Evolutionary conservation across 1,140 invertebrate species (phyloP).

Genomic region (Drosophila pseudoobscura): DNA sequence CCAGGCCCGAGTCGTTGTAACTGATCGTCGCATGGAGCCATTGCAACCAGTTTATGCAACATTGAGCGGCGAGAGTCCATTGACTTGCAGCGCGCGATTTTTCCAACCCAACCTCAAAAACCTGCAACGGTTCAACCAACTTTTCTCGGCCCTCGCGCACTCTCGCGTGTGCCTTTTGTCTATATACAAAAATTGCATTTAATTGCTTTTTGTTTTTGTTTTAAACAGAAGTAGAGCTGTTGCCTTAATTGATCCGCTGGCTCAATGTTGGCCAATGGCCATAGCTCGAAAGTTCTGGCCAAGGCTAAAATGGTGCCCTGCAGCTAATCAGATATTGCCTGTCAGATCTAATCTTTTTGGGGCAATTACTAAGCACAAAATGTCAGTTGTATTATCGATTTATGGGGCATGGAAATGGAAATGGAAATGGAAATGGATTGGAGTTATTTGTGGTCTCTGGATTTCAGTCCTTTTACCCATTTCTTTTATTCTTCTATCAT

Average conservation of each 20-base stretch:
- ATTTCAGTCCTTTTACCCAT: too few relatives aligned
- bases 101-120: constrained; percentile 18
- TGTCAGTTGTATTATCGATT: constrained; percentile 27
- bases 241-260: constrained; percentile 19
- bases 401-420: background rate
- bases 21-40: constrained; percentile 26
- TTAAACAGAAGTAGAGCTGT: background rate
- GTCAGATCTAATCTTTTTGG: constrained; percentile 34
- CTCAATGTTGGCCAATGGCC: constrained; percentile 12
- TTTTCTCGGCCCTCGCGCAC: background rate
- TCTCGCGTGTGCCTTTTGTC: background rate
- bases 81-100: constrained; percentile 40
- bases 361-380: constrained; percentile 30
- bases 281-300: background rate
- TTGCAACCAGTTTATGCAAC: constrained; percentile 70
- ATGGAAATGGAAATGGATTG: too few relatives aligned
- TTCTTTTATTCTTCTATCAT: too few relatives aligned
- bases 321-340: background rate
- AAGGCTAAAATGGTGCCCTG: background rate
- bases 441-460: too few relatives aligned
- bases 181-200: background rate
- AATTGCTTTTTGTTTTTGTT: constrained; percentile 7
- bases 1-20: constrained; percentile 49
- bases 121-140: background rate
- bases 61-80: constrained; percentile 55